phyloP scores from a whole-genome alignment of 2,113 vertebrate species.

The Callithrix jacchus region DNA sequence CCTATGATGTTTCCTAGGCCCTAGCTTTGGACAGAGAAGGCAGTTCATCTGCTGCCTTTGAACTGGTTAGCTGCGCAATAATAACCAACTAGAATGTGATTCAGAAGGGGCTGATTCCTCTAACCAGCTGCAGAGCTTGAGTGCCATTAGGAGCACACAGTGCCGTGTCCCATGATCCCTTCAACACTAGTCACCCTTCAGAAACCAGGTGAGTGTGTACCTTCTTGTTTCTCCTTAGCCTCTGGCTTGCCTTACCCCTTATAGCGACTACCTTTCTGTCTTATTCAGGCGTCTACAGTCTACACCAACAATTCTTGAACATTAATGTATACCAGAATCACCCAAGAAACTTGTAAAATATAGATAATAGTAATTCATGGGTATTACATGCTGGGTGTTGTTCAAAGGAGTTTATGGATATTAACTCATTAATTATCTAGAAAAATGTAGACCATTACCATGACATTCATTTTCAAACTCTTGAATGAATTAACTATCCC shows the following conservation, averaged over 20 bases:
- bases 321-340: not conserved
- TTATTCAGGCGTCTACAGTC: not conserved
- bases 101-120: not conserved
- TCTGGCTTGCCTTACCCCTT: not conserved
- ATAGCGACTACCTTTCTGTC: not conserved
- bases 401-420: not conserved
- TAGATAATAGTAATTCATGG: not conserved
- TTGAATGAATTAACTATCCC: not conserved
- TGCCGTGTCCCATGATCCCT: not conserved
- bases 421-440: conserved; percentile 1
- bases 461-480: not conserved
- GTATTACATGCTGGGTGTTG: not conserved
- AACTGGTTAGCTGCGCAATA: not conserved
- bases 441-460: not conserved
- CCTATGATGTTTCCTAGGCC: not conserved
- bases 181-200: not conserved
- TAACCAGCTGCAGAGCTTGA: not conserved
- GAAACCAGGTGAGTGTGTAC: not conserved
- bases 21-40: not conserved
- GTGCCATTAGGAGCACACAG: not conserved
- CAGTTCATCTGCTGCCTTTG: not conserved
- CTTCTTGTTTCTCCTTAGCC: not conserved
- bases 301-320: not conserved
- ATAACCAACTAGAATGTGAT: not conserved
- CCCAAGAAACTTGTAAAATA: not conserved